Percentiles rank a stretch among this genome's conserved stretches.
phyloP scores from a whole-genome alignment of 2,797 vertebrate genomes.

The Semotilus atromaculatus region DNA sequence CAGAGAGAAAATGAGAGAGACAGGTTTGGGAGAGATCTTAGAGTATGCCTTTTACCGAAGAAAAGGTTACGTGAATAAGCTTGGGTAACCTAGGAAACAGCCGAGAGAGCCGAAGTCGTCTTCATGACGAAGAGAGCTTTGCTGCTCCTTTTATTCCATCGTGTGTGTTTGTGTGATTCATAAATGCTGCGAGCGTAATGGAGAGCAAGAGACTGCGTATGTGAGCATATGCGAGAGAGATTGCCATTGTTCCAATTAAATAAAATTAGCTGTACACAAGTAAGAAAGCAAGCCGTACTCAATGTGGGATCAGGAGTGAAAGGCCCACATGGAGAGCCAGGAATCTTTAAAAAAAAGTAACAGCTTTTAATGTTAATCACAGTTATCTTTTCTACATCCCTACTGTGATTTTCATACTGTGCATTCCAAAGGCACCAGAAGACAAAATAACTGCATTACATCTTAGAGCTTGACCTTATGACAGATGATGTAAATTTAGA shows the following conservation, averaged over 20 bases:
- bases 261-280: conserved; percentile 31
- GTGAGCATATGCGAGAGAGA: conserved; percentile 14
- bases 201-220: conserved; percentile 11
- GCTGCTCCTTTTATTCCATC: conserved; percentile 46
- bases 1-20: conserved; percentile 33
- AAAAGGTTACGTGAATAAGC: conserved; percentile 63
- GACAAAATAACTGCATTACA: conserved; percentile 6
- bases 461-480: conserved; percentile 15
- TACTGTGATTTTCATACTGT: background rate
- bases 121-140: conserved; percentile 46
- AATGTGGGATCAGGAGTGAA: background rate
- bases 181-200: conserved; percentile 47
- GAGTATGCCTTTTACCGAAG: conserved; percentile 57
- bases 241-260: conserved; percentile 29
- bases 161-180: conserved; percentile 56
- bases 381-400: conserved; percentile 4
- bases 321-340: conserved; percentile 11
- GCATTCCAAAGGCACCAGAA: conserved; percentile 16
- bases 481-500: conserved; percentile 35
- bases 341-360: conserved; percentile 4
- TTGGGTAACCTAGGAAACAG: conserved; percentile 65
- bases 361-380: background rate
- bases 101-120: conserved; percentile 39
- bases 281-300: conserved; percentile 12
- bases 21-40: conserved; percentile 52